These are phyloP conservation scores for Limnephilus marmoratus DNA, from an alignment of 2,888 invertebrate genomes.

Conservation along the genomic window DNA sequence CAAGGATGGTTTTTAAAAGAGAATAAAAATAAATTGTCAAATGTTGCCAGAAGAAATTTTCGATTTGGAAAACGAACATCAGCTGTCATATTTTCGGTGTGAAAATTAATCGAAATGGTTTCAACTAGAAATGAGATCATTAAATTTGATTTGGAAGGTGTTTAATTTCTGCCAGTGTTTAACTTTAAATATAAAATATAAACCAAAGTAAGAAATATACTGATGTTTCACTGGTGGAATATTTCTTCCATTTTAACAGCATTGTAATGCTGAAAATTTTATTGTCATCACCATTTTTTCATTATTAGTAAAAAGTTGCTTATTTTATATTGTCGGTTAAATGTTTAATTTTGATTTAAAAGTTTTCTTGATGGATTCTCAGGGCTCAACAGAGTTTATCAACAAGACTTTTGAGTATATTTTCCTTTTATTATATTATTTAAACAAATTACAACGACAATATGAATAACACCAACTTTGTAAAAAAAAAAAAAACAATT, in stretches of 20 bases:
- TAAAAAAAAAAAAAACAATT: not conserved
- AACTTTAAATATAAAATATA: not conserved
- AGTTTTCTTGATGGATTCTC: slow-evolving; percentile 62
- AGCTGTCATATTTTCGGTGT: not conserved
- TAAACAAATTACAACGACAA: slow-evolving; percentile 35
- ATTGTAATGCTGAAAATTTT: not conserved
- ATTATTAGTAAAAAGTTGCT: not conserved
- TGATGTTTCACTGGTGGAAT: not conserved
- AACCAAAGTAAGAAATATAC: not conserved
- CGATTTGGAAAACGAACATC: not conserved
- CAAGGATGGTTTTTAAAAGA: not conserved
- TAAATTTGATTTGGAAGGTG: not conserved
- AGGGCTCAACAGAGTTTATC: slow-evolving; percentile 65
- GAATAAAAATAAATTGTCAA: not conserved
- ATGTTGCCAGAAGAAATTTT: not conserved
- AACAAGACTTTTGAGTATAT: slow-evolving; percentile 58
- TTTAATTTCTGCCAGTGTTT: not conserved
- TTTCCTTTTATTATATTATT: slow-evolving; percentile 8
- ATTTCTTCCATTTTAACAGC: not conserved
- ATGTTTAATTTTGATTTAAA: slow-evolving; percentile 54
- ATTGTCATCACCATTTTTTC: not conserved
- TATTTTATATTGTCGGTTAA: not conserved
- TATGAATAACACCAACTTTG: not conserved
- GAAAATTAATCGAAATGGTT: not conserved
- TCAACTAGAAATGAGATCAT: not conserved